Evolutionary conservation across 2,888 invertebrate genomes (phyloP), one percentile per base, ranked within the genome.

Genomic region (Cryptocephalus moraei): DNA sequence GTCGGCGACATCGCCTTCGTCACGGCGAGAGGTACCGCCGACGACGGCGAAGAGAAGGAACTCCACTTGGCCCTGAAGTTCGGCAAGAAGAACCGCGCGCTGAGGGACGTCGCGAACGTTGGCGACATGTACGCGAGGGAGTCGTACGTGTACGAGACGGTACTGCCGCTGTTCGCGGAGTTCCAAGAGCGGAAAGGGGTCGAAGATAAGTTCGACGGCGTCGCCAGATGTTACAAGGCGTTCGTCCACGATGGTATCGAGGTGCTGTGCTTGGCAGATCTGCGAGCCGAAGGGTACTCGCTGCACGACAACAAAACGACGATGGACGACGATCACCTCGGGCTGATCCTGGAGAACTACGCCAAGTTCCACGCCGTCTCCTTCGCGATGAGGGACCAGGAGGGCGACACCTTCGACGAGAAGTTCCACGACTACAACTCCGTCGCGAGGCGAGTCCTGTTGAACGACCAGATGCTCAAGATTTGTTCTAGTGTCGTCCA

Each of bases 301-400:
- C 12, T 52, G 12, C 44, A 45, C 33, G 36, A 45, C 31, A 41
- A 43, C 12, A 46, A 40, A 14, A 33, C 10, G 10, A 42, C 45
- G 8, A 45, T 52, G 46, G 45, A 39, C 12, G 8, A 47, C 14
- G 32, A 49, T 14, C 56, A 56, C 32, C 41, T 50, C 9, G 36
- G 46, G 36, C 22, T 49, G 9, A 47, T 47, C 6, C 33, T 52
- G 9, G 45, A 45, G 33, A 45, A 45, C 33, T 52, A 49, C 6
- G 54, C 50, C 13, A 49, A 51, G 33, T 54, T 52, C 38, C 56
- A 56, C 31, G 56, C 51, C 3, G 6, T 53, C 6, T 56, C 56
- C 10, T 54, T 56, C 9, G 56, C 50, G 8, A 22, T 54, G 10
- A 31, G 41, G 4, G 31, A 46, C 11, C 51, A 45, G 31, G 46